Evolutionary conservation across 2,113 vertebrate genomes (phyloP), one percentile per base, ranked within the genome.

Genomic region (Aleadryas rufinucha): DNA sequence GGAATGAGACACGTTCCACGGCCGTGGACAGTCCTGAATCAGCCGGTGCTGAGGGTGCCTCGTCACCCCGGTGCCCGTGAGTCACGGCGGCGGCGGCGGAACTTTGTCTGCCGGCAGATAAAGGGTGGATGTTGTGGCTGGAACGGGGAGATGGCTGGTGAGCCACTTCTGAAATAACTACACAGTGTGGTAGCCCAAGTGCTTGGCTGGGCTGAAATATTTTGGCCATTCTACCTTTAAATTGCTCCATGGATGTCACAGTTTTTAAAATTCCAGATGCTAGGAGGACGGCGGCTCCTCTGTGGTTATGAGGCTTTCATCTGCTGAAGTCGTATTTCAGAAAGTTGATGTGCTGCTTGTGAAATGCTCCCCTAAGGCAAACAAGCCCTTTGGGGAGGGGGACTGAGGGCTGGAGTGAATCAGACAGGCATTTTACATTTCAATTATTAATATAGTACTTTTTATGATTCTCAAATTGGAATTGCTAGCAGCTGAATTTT

Each of bases 321-420:
- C 85, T 75, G 39, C 71, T 63, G 72, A 56, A 60, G 68, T 1
- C 68, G 47, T 33, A 5, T 83, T 91, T 94, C 42, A 59, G 80
- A 64, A 95, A 69, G 84, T 47, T 87, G 92, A 84, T 78, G 90
- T 60, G 77, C 89, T 93, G 94, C 81, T 89, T 91, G 87, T 83
- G 92, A 94, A 95, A 71, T 59, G 91, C 87, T 93, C 70, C 92
- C 87, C 76, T 56, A 92, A 90, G 95, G 92, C 69, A 31, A 93
- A 53, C 65, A 50, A 47, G 88, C 63, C 94, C 80, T 89, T 68
- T 65, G 75, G 95, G 84, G 91, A 92, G 69, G 30, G 39, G 84
- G 90, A 79, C 90, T 94, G n/a, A 69, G 50, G 92, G 63, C 65
- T 59, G 70, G 71, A 87, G 90, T 33, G 30, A 96, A 92, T 92